phyloP scores from a whole-genome alignment of 1,140 invertebrate genomes.

The Psilanteris sp. region DNA sequence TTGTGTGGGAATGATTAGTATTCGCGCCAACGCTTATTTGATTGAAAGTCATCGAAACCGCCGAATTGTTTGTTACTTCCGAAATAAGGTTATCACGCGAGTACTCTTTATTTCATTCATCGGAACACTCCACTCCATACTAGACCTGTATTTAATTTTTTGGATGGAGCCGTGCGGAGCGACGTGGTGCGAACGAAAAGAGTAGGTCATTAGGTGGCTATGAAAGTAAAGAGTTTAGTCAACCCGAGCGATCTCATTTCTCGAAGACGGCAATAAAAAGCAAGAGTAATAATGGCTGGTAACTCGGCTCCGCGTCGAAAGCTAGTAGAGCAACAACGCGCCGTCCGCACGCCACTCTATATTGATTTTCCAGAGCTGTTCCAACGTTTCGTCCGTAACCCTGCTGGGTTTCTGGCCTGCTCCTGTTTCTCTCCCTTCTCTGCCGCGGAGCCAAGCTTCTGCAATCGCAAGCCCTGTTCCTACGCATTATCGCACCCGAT shows the following conservation, averaged over 20 bases:
- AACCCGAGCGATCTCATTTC: conserved; percentile 16
- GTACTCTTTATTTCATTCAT: no score
- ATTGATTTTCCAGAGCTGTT: conserved; percentile 75
- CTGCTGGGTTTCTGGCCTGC: conserved; percentile 65
- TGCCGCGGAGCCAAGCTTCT: conserved; percentile 47
- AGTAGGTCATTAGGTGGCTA: conserved; percentile 27
- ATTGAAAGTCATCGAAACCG: no score
- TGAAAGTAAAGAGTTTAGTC: conserved; percentile 43
- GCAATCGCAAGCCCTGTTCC: conserved; percentile 56
- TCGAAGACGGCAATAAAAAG: conserved; percentile 44
- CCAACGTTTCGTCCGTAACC: conserved; percentile 68
- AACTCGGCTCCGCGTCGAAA: conserved; percentile 55
- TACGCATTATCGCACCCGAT: conserved; percentile 57
- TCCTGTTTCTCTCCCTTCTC: conserved; percentile 63
- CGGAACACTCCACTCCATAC: no score
- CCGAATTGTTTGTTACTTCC: no score
- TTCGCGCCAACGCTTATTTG: no score
- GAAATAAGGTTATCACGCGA: no score
- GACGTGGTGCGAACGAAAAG: conserved; percentile 1
- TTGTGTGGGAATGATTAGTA: no score
- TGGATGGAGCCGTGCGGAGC: not conserved
- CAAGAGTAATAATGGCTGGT: conserved; percentile 53
- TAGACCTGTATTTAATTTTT: no score
- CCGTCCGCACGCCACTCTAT: conserved; percentile 73
- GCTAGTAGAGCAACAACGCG: conserved; percentile 65